Conservation (phyloP, 2,113 vertebrate species). For the Tetrax tetrax region DNA sequence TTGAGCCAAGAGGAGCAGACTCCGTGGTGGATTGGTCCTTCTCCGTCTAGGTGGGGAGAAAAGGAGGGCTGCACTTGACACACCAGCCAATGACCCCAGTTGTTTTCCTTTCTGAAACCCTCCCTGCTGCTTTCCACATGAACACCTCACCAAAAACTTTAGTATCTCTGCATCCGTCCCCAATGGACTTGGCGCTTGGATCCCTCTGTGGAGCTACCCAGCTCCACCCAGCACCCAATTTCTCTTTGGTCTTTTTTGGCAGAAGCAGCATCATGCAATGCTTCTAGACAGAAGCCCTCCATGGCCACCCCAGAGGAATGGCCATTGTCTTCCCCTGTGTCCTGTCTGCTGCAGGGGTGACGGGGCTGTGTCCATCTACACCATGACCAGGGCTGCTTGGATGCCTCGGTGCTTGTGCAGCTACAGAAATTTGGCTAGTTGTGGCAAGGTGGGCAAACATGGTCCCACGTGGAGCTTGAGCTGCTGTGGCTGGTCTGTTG, state of each 20-base stretch:
- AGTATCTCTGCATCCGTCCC: not conserved
- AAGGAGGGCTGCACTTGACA: not conserved
- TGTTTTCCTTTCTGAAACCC: not conserved
- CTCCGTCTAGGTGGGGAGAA: conserved; percentile 81
- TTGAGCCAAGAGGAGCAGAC: conserved; percentile 99
- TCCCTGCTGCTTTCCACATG: not conserved
- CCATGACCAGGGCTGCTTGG: not conserved
- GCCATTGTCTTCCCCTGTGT: not conserved
- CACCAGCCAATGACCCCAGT: not conserved
- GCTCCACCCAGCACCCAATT: not conserved
- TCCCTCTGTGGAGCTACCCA: not conserved
- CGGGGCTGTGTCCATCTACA: not conserved
- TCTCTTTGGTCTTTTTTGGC: not conserved
- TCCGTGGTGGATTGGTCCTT: conserved; percentile 91
- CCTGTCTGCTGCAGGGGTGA: not conserved
- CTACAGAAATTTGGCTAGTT: not conserved
- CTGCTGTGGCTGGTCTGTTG: not conserved
- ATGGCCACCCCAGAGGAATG: not conserved
- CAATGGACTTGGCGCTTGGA: not conserved
- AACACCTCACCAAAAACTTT: not conserved
- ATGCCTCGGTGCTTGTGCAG: not conserved
- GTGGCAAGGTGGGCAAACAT: not conserved
- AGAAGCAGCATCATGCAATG: not conserved
- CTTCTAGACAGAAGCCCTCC: not conserved
- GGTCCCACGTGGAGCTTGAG: not conserved